Percentiles rank a stretch among this genome's conserved stretches.
Conservation (phyloP, 2,113 vertebrate species). For the Cynocephalus volans region DNA sequence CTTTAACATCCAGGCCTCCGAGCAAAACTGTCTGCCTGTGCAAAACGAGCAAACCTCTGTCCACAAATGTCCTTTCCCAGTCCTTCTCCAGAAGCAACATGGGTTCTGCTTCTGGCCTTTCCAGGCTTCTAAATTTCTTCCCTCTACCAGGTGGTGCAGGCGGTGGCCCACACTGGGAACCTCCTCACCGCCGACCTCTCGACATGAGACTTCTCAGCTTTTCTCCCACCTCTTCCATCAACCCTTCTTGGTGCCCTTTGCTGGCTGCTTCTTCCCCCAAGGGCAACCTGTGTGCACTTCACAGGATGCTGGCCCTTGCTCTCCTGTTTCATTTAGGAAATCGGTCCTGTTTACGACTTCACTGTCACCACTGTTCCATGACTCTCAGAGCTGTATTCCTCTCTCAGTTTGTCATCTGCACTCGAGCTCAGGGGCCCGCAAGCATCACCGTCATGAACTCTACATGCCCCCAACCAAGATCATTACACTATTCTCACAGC, state of each 20-base stretch:
- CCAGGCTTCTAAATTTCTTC: neutral
- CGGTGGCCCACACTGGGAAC: neutral
- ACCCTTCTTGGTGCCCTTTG: neutral
- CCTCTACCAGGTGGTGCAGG: too few species aligned
- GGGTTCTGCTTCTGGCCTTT: neutral
- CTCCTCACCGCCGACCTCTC: neutral
- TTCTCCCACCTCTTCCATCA: neutral
- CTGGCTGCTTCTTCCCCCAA: neutral
- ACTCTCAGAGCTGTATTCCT: neutral
- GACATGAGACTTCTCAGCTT: accelerated
- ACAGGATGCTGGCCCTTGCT: accelerated
- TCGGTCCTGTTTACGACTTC: neutral
- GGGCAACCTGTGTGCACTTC: accelerated
- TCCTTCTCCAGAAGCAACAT: neutral
- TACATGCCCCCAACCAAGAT: neutral
- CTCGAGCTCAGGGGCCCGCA: neutral
- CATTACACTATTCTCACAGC: accelerated
- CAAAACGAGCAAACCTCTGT: slow-evolving; percentile 21
- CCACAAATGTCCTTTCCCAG: neutral
- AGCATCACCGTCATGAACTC: neutral
- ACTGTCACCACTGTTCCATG: neutral
- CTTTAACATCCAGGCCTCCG: neutral
- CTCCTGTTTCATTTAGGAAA: neutral
- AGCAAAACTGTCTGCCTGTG: neutral
- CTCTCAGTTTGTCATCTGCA: neutral